phyloP scores from a whole-genome alignment of 2,888 invertebrate genomes.

The Diploptera punctata region DNA sequence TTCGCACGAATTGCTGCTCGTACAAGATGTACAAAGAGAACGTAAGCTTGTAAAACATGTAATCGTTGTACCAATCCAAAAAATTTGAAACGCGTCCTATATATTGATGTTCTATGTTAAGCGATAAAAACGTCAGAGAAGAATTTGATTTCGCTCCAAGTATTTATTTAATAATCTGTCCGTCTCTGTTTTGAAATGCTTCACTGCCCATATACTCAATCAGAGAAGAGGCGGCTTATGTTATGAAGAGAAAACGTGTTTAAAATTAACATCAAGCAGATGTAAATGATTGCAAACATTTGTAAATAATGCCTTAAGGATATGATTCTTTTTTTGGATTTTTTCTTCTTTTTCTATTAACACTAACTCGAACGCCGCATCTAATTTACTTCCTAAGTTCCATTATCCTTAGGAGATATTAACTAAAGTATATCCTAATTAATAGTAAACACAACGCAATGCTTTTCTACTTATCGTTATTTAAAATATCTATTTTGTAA shows the following conservation, averaged over 20 bases:
- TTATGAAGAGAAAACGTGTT: not conserved
- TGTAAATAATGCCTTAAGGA: no score
- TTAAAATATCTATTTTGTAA: no score
- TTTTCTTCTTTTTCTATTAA: no score
- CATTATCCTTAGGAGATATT: no score
- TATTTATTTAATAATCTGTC: not conserved
- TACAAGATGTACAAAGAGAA: not conserved
- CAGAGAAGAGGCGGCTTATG: not conserved
- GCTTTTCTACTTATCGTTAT: no score
- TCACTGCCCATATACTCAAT: not conserved
- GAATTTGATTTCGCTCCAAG: not conserved
- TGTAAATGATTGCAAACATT: no score
- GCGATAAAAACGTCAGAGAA: not conserved
- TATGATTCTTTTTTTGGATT: no score
- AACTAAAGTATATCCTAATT: no score
- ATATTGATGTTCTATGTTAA: not conserved
- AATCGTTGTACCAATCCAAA: not conserved
- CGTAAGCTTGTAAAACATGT: constrained; percentile 3
- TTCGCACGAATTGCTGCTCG: not conserved
- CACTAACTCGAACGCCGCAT: no score
- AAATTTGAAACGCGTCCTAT: not conserved
- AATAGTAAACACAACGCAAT: no score
- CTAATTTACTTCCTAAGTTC: no score
- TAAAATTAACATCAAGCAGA: not conserved
- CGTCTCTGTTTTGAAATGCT: not conserved